Evolutionary conservation across 2,797 vertebrate genomes (phyloP).

Genomic region (Loriculus beryllinus): DNA sequence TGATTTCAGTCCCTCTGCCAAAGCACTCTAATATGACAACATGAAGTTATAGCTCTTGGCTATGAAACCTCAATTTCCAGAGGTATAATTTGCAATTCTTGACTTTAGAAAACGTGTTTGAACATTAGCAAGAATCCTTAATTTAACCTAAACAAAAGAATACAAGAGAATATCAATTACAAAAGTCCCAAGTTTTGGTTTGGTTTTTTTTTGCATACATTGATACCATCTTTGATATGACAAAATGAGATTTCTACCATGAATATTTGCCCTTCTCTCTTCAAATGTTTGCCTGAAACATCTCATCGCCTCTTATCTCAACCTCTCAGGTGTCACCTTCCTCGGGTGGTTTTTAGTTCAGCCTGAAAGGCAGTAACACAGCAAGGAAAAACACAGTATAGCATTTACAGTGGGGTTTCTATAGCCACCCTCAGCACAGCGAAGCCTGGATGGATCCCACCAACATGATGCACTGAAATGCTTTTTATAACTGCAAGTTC

Average conservation of each 20-base stretch:
- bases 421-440: too few species aligned
- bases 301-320: not conserved
- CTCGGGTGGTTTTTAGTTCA: not conserved
- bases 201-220: not conserved
- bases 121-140: conserved; percentile 18
- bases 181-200: conserved; percentile 14
- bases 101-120: conserved; percentile 51
- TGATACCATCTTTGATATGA: not conserved
- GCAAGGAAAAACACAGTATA: not conserved
- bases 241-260: conserved; percentile 14
- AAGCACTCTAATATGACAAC: not conserved
- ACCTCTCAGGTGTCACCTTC: not conserved
- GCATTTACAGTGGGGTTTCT: not conserved
- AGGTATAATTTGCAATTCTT: conserved; percentile 22
- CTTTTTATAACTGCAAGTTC: not conserved
- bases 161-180: conserved; percentile 11
- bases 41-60: not conserved
- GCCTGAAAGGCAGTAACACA: not conserved
- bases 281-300: not conserved
- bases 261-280: conserved; percentile 20
- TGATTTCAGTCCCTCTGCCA: not conserved
- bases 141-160: conserved; percentile 30
- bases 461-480: fast-evolving
- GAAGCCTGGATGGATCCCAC: not conserved
- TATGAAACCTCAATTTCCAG: conserved; percentile 13